Base-by-base conservation (phyloP, 35 echinoderm and acorn worm species). In the Amphiura filiformis region DNA sequence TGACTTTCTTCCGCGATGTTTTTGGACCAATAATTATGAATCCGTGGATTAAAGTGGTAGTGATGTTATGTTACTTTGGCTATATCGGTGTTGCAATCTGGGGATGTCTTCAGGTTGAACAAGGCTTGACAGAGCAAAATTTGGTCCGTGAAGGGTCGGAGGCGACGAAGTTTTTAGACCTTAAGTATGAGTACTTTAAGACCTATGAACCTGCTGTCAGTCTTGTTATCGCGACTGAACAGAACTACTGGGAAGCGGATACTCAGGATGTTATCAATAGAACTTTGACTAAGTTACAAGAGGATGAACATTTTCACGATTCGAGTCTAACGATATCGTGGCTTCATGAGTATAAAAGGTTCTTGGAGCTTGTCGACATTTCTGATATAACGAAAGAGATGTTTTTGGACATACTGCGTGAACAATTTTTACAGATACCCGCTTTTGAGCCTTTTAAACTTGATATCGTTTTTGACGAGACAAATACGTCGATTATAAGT, bases 1-100 rank as follows among this genome's bases (percentile, higher is more conserved):
- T 92, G 90, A 37, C 34, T n/a, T 93, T 93, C 70, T 96, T 96
- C 76, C 75, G 57, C 33, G 70, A 96, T 30, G 39, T 83, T 65
- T 96, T 75, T 85, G 90, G 86, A 0, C 90, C 82, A 18, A 88
- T 91, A 34, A 84, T 95, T 33, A 91, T 85, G 12, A 26, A 75
- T 17, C 36, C 57, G 18, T 61, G 65, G 57, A 79, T 90, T 1
- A 89, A 79, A 57, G 75, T 52, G 1, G 0, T 92, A 0, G 78
- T 77, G 4, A 36, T 90, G n/a, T 31, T 89, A 18, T 14, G 76
- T 14, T 96, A 81, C 42, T 0, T 75, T 12, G 23, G 78, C 0
- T 96, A 93, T 44, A 35, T 93, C 0, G 87, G 80, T 11, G 32
- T 81, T 1, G 87, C 82, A 0, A 78, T 92, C 7, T 96, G 87